Evolutionary conservation across 2,888 invertebrate genomes (phyloP).

Genomic region (Andricus quercusramuli): DNA sequence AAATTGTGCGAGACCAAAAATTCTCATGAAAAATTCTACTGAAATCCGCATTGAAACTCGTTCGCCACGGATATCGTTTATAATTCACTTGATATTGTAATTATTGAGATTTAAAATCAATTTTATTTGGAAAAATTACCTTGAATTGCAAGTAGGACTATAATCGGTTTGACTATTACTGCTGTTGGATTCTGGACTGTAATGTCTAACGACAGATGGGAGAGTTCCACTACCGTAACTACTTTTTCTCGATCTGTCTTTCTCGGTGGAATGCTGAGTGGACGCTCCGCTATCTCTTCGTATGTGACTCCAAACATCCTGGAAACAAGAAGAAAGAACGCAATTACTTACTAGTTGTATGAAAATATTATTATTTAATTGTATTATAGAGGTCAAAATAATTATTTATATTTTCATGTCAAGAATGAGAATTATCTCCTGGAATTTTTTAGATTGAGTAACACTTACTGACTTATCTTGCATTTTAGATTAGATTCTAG

Average conservation of each 20-base stretch:
- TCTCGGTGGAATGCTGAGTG: conserved; percentile 83
- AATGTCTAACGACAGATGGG: conserved; percentile 71
- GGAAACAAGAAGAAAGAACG: conserved; percentile 15
- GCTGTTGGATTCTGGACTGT: conserved; percentile 74
- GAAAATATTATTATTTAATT: neutral
- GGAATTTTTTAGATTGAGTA: neutral
- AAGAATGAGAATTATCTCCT: too few species aligned
- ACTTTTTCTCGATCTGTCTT: conserved; percentile 73
- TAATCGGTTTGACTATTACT: conserved; percentile 75
- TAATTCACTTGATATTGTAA: too few species aligned
- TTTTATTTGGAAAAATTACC: conserved; percentile 59
- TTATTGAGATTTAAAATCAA: neutral
- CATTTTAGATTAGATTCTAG: neutral
- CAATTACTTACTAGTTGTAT: neutral
- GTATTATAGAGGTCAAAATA: too few species aligned
- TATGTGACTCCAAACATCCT: conserved; percentile 77
- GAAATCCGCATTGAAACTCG: too few species aligned
- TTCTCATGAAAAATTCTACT: too few species aligned
- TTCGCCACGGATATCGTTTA: too few species aligned
- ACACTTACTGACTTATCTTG: neutral
- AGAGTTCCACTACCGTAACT: conserved; percentile 71
- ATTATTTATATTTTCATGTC: too few species aligned
- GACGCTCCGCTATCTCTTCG: conserved; percentile 88
- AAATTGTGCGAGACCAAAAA: too few species aligned
- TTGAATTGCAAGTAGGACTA: conserved; percentile 76